phyloP scores from a whole-genome alignment of 2,888 invertebrate species.

The Orthonychiurus folsomi region DNA sequence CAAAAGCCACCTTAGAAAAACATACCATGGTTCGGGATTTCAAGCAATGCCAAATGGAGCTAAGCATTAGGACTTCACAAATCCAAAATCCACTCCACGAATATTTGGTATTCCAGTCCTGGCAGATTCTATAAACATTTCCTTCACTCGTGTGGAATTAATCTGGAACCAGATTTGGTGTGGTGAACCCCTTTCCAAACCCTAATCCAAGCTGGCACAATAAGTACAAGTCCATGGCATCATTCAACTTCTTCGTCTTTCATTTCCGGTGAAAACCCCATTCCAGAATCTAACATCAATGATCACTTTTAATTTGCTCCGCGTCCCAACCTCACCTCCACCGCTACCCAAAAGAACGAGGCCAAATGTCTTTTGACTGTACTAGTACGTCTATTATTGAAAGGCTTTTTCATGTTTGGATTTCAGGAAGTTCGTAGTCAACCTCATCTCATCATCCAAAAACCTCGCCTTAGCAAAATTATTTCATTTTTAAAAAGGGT shows the following conservation, averaged over 20 bases:
- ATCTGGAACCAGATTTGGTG: constrained; percentile 16
- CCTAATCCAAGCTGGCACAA: not conserved
- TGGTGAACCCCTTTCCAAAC: not conserved
- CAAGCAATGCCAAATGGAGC: constrained; percentile 1
- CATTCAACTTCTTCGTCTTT: constrained; percentile 29
- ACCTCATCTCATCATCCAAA: too few relatives aligned
- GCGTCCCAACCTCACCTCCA: not conserved
- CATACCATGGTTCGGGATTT: not conserved
- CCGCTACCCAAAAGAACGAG: not conserved
- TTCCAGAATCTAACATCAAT: constrained; percentile 20
- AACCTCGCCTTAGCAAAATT: too few relatives aligned
- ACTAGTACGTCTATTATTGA: too few relatives aligned
- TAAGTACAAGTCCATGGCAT: constrained; percentile 10
- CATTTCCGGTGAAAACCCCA: constrained; percentile 36
- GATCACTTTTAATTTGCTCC: constrained; percentile 27
- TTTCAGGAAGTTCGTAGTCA: too few relatives aligned
- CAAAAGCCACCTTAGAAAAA: not conserved
- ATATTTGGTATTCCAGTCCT: not conserved
- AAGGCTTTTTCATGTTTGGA: too few relatives aligned
- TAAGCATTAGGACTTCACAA: constrained; percentile 4
- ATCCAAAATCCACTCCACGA: too few relatives aligned
- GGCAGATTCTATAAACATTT: constrained; percentile 19
- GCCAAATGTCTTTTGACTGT: too few relatives aligned
- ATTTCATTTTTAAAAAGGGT: too few relatives aligned
- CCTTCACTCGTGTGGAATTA: constrained; percentile 24